Conservation (phyloP, 2,888 invertebrate species). For the Leptinotarsa peninsularis region DNA sequence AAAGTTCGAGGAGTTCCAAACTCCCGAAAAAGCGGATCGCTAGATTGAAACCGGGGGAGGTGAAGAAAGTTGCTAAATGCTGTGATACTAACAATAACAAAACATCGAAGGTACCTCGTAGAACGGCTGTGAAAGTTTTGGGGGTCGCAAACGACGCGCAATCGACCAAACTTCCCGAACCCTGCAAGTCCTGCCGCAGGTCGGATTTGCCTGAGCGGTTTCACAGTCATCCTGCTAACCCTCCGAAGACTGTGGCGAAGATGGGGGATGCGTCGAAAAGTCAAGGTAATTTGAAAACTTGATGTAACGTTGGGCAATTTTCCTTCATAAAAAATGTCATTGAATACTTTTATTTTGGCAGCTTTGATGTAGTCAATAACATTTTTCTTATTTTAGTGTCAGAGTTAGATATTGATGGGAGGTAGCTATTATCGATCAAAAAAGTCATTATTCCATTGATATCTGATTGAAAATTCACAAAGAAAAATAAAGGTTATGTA, state of each 20-base stretch:
- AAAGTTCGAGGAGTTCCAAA: constrained; percentile 48
- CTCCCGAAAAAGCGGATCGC: not conserved
- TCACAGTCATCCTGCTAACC: constrained; percentile 69
- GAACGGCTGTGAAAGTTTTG: constrained; percentile 18
- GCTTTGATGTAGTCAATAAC: no score
- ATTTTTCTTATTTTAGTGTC: no score
- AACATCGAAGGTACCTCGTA: constrained; percentile 16
- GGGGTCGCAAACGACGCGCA: constrained; percentile 16
- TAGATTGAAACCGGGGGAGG: constrained; percentile 23
- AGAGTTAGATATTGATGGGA: no score
- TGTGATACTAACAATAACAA: constrained; percentile 42
- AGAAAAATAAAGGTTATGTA: no score
- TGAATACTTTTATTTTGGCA: no score
- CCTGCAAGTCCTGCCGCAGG: constrained; percentile 76
- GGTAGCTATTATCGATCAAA: no score
- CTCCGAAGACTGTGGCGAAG: constrained; percentile 29
- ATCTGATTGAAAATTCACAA: no score
- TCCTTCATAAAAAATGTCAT: no score
- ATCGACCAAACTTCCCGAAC: constrained; percentile 66
- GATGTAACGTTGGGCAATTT: not conserved
- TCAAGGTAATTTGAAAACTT: constrained; percentile 42
- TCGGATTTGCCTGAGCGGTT: constrained; percentile 77
- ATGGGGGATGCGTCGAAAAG: constrained; percentile 44
- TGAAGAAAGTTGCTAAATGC: constrained; percentile 20
- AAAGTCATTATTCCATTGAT: no score